Conservation (phyloP, 1,140 invertebrate species). For the Notospermus geniculatus region DNA sequence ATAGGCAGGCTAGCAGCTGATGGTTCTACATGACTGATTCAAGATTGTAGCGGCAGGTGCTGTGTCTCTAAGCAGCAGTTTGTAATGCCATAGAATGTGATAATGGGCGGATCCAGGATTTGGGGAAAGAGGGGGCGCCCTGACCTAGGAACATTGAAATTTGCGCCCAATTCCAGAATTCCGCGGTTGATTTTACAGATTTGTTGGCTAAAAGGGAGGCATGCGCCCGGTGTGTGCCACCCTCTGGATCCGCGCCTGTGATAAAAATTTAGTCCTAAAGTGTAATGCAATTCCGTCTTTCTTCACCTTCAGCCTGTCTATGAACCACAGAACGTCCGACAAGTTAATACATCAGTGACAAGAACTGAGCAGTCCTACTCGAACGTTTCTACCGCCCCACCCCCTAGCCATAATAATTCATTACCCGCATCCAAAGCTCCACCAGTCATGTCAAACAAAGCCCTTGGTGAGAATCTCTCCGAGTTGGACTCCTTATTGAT, state of each 20-base stretch:
- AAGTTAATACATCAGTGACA: background rate
- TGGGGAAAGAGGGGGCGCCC: too few relatives aligned
- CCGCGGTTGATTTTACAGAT: too few relatives aligned
- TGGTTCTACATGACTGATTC: too few relatives aligned
- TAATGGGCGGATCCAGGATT: too few relatives aligned
- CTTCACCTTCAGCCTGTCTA: slow-evolving; percentile 35
- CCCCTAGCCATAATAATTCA: slow-evolving; percentile 9
- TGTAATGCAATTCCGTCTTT: too few relatives aligned
- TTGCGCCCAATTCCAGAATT: too few relatives aligned
- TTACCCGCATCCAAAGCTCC: slow-evolving; percentile 51
- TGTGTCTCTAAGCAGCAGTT: background rate
- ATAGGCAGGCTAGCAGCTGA: too few relatives aligned
- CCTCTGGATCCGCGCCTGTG: too few relatives aligned
- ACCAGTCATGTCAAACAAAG: slow-evolving; percentile 58
- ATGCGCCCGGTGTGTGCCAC: too few relatives aligned
- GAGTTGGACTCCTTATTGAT: slow-evolving; percentile 88
- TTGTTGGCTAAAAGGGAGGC: too few relatives aligned
- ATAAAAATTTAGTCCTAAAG: too few relatives aligned
- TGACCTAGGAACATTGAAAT: too few relatives aligned
- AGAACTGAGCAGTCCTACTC: background rate
- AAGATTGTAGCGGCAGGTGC: background rate
- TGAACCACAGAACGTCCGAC: slow-evolving; percentile 44
- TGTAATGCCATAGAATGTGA: background rate
- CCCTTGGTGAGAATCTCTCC: slow-evolving; percentile 76
- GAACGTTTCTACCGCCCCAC: slow-evolving; percentile 9